Base-by-base conservation (phyloP, 2,888 invertebrate species). In the Caenorhabditis sp. region DNA sequence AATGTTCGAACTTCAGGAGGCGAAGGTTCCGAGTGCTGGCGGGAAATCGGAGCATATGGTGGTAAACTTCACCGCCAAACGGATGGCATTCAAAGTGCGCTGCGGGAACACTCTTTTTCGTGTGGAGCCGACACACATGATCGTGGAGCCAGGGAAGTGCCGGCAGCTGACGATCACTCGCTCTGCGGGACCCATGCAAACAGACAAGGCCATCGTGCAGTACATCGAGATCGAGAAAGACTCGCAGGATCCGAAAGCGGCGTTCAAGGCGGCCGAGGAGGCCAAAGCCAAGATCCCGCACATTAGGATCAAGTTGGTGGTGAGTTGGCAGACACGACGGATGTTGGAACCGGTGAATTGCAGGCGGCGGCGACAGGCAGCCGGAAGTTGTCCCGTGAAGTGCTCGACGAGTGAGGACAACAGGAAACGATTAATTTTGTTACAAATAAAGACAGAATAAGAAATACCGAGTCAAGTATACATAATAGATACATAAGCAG, bases 21-120 rank as follows among this genome's bases (percentile, higher is more conserved):
- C 78, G 6, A 52, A 46, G 26, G 82, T 83, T 48, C 58, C 72
- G 8, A 59, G 66, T 17, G 52, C 66, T 9, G 83, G 83, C n/a
- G 82, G 81, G 9, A 78, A 77, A 45, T 79, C 83, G 9, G 83
- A 83, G 56, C 82, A 82, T 50, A 80, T 81, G 68, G 53, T 83
- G n/a, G 78, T 78, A 9, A 84, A 83, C 58, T 79, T 82, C 71
- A 74, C 79, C 45, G 32, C 70, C 0, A 58, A 74, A 22, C 61
- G 76, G n/a, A 62, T 83, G 72, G 83, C 83, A 9, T 62, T 83
- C 41, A 83, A 83, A 55, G 41, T 73, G 35, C 52, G 71, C 7
- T 71, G 71, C 45, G 71, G 71, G 0, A 71, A 62, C 32, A 2
- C 46, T 13, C 24, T 70, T 13, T 70, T 61, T 53, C 70, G 70